Percentiles rank a stretch among this genome's conserved stretches.
Evolutionary conservation across 2,113 vertebrate genomes (phyloP).

Genomic region (Brachyhypopomus occidentalis): DNA sequence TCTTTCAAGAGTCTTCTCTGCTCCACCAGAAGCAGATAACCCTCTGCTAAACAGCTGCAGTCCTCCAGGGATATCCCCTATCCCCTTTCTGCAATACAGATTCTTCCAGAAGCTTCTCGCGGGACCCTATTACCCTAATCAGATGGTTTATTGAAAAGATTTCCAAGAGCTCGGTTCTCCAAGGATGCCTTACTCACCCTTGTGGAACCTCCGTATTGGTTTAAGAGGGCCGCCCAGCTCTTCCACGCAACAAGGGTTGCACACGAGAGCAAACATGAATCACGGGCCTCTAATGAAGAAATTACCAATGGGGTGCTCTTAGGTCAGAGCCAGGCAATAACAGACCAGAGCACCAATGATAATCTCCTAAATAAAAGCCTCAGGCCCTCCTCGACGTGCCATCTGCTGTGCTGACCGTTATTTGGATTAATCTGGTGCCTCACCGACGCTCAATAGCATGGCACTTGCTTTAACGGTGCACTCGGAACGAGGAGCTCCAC

Average conservation of each 20-base stretch:
- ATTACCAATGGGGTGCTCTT: conserved; percentile 40
- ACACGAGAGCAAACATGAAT: conserved; percentile 14
- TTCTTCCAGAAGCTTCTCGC: background rate
- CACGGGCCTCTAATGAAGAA: conserved; percentile 38
- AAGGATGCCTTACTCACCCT: background rate
- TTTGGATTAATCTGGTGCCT: conserved; percentile 50
- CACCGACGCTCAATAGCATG: conserved; percentile 17
- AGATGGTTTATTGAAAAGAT: conserved; percentile 31
- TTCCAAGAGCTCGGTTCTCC: background rate
- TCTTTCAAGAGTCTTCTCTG: background rate
- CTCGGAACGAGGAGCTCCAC: conserved; percentile 11
- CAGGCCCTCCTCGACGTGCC: conserved; percentile 32
- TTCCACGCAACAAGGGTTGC: conserved; percentile 6
- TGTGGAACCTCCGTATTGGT: background rate
- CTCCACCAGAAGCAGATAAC: background rate
- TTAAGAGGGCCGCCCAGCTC: conserved; percentile 13
- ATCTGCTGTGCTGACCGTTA: conserved; percentile 49
- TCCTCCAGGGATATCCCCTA: background rate
- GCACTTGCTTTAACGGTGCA: conserved; percentile 37
- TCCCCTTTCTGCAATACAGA: background rate
- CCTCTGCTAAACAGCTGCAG: background rate
- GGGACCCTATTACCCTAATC: conserved; percentile 23
- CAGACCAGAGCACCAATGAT: conserved; percentile 39
- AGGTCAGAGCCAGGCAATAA: conserved; percentile 39
- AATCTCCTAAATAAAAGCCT: conserved; percentile 48